Conservation (phyloP, 2,797 vertebrate genomes). For the Synanceia verrucosa region DNA sequence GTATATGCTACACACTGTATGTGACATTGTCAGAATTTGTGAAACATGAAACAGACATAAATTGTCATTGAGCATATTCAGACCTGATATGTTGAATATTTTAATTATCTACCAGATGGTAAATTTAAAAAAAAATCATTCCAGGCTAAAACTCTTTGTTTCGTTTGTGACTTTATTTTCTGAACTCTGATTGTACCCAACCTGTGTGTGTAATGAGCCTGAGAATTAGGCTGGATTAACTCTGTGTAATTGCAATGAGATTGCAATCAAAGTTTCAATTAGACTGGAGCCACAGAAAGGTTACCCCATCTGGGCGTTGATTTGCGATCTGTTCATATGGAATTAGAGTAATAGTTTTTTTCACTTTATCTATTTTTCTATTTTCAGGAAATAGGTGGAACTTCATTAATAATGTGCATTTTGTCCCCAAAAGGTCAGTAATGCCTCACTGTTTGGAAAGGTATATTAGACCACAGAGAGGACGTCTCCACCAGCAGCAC, state of each 20-base stretch:
- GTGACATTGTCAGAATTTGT: background rate
- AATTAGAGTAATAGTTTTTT: constrained; percentile 43
- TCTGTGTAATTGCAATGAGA: constrained; percentile 58
- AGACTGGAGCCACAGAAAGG: constrained; percentile 45
- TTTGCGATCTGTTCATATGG: constrained; percentile 55
- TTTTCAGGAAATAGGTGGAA: background rate
- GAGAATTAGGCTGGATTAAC: constrained; percentile 61
- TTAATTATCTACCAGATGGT: background rate
- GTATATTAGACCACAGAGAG: constrained; percentile 7
- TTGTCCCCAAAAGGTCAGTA: background rate
- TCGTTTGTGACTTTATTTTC: constrained; percentile 34
- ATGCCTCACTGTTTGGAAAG: constrained; percentile 4
- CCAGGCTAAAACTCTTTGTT: background rate
- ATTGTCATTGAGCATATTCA: background rate
- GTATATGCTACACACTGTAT: background rate
- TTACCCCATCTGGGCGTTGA: constrained; percentile 37
- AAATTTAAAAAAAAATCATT: background rate
- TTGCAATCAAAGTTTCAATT: constrained; percentile 72
- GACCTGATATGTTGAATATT: background rate
- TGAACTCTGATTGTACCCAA: constrained; percentile 37
- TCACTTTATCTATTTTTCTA: background rate
- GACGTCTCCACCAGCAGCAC: background rate
- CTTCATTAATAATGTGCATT: constrained; percentile 6
- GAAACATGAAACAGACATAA: background rate
- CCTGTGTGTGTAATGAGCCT: constrained; percentile 53